A percentile compares a stretch with the other conserved stretches of the same genome.
These are phyloP conservation scores for Hirtodrosophila confusa DNA, from an alignment of 2,888 invertebrate species.

Conservation along the genomic window DNA sequence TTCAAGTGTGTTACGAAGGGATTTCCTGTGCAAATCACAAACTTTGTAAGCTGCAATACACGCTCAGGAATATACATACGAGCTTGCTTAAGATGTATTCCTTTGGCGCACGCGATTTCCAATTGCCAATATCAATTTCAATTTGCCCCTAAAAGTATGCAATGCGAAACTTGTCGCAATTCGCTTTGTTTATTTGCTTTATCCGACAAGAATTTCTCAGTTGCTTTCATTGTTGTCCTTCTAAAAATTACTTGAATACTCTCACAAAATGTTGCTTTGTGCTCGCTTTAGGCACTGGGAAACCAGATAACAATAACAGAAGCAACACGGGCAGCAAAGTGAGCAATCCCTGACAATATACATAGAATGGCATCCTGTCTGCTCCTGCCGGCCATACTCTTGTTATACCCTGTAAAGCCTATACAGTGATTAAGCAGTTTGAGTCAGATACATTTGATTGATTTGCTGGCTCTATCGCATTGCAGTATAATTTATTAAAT, in stretches of 20 bases:
- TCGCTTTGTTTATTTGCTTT: neutral
- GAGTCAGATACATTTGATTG: no score
- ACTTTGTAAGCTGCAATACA: neutral
- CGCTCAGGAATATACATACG: neutral
- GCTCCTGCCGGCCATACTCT: neutral
- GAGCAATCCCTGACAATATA: slow-evolving; percentile 3
- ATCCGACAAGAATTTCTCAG: neutral
- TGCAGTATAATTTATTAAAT: no score
- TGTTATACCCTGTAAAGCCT: slow-evolving; percentile 3
- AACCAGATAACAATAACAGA: slow-evolving; percentile 26
- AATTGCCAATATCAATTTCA: slow-evolving; percentile 25
- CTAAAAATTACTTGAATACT: slow-evolving; percentile 9
- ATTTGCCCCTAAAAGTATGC: slow-evolving; percentile 9
- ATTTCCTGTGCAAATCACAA: slow-evolving; percentile 1
- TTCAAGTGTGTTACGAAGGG: slow-evolving; percentile 1
- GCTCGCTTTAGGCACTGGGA: slow-evolving; percentile 2
- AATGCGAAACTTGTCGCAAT: slow-evolving; percentile 13
- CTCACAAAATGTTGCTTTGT: slow-evolving; percentile 14
- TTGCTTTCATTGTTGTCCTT: neutral
- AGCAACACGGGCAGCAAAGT: neutral
- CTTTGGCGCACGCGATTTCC: slow-evolving; percentile 1
- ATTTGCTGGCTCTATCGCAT: no score
- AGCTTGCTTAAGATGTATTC: neutral
- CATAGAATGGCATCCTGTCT: neutral
- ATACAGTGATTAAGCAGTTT: no score